Conservation (phyloP, 1,140 invertebrate species). For the Microplitis demolitor region DNA sequence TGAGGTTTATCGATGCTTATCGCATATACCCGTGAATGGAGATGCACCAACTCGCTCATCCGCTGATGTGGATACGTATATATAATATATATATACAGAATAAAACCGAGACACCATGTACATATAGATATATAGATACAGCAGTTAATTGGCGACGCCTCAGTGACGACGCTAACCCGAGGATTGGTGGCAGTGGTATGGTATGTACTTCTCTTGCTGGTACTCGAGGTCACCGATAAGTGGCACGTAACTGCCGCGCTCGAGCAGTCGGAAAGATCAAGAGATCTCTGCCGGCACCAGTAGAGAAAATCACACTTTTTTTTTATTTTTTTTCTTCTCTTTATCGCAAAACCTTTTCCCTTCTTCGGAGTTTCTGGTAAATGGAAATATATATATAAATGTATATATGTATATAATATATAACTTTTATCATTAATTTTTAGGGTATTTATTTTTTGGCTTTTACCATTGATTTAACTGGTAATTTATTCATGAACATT, state of each 20-base stretch:
- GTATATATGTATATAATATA: no score
- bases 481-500: neutral
- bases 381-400: no score
- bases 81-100: neutral
- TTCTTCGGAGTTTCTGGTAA: no score
- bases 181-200: neutral
- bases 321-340: neutral
- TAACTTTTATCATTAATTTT: no score
- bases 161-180: neutral
- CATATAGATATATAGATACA: conserved; percentile 15
- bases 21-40: conserved; percentile 32
- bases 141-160: conserved; percentile 27
- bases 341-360: neutral
- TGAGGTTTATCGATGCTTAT: conserved; percentile 31
- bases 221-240: conserved; percentile 15
- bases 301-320: neutral
- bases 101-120: neutral
- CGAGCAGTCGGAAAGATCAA: conserved; percentile 18
- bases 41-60: neutral
- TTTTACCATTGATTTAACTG: no score
- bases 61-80: neutral
- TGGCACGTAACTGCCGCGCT: conserved; percentile 21
- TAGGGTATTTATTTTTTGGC: no score
- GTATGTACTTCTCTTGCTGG: neutral
- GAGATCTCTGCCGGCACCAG: neutral